Conservation (phyloP, 2,797 vertebrate species). For the Spinus olivaceus region DNA sequence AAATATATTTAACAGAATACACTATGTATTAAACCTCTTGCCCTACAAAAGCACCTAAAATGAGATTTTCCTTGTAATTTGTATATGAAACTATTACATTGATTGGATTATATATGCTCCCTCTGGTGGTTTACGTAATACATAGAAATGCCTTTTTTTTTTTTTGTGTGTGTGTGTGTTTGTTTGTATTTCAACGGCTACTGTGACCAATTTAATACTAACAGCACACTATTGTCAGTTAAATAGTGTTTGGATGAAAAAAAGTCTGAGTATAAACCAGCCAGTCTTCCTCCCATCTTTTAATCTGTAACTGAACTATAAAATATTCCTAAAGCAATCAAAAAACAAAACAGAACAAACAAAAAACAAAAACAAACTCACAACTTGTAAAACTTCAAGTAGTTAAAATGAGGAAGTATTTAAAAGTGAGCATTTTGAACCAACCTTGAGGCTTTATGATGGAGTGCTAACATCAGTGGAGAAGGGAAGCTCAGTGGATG, state of each 20-base stretch:
- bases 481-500: not conserved
- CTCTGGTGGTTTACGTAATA: conserved; percentile 46
- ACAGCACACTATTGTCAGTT: not conserved
- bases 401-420: not conserved
- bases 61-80: conserved; percentile 1
- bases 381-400: not conserved
- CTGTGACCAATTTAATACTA: not conserved
- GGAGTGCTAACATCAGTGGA: not conserved
- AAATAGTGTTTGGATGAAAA: not conserved
- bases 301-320: not conserved
- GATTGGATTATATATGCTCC: conserved; percentile 35
- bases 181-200: not conserved
- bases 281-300: not conserved
- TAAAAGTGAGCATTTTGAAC: not conserved
- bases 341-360: not conserved
- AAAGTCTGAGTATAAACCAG: not conserved
- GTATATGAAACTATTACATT: not conserved
- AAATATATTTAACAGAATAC: not conserved
- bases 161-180: no score
- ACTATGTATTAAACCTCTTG: not conserved
- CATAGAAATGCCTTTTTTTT: not conserved
- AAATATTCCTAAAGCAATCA: not conserved
- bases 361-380: not conserved
- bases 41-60: not conserved
- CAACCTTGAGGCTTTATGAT: not conserved